phyloP scores from a whole-genome alignment of 2,797 vertebrate species.

The Ataeniobius toweri region DNA sequence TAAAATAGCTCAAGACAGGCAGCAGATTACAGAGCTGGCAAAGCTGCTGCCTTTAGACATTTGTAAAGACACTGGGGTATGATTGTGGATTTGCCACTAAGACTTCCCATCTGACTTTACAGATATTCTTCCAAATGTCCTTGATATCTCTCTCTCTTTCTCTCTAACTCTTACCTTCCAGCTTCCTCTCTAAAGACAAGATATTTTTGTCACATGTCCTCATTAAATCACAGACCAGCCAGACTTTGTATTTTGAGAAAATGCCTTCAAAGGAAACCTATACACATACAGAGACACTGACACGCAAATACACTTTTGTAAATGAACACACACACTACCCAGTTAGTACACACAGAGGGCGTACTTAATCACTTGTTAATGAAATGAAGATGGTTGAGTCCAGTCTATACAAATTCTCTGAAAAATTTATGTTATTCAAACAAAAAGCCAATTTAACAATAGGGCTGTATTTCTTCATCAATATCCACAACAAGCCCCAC shows the following conservation, averaged over 20 bases:
- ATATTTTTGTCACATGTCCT: slow-evolving; percentile 66
- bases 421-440: slow-evolving; percentile 42
- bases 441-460: slow-evolving; percentile 30
- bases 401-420: slow-evolving; percentile 35
- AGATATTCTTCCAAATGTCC: slow-evolving; percentile 53
- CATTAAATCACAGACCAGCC: slow-evolving; percentile 64
- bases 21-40: slow-evolving; percentile 57
- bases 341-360: slow-evolving; percentile 30
- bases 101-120: slow-evolving; percentile 60
- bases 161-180: slow-evolving; percentile 3
- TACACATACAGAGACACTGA: slow-evolving; percentile 7
- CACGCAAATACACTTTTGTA: slow-evolving; percentile 9
- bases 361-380: slow-evolving; percentile 64
- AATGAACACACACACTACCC: slow-evolving; percentile 18
- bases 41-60: slow-evolving; percentile 59
- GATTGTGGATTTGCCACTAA: slow-evolving; percentile 59
- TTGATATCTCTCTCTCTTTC: slow-evolving; percentile 33
- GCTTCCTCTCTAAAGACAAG: slow-evolving; percentile 43
- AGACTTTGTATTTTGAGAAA: slow-evolving; percentile 52
- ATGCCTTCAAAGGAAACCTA: slow-evolving; percentile 43
- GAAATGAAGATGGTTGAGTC: slow-evolving; percentile 45
- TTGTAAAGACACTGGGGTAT: slow-evolving; percentile 48
- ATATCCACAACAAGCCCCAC: slow-evolving; percentile 22
- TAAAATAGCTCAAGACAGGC: slow-evolving; percentile 49
- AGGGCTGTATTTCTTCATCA: slow-evolving; percentile 13